Base-by-base conservation (phyloP, 2,113 vertebrate genomes). In the Aramus guarauna region DNA sequence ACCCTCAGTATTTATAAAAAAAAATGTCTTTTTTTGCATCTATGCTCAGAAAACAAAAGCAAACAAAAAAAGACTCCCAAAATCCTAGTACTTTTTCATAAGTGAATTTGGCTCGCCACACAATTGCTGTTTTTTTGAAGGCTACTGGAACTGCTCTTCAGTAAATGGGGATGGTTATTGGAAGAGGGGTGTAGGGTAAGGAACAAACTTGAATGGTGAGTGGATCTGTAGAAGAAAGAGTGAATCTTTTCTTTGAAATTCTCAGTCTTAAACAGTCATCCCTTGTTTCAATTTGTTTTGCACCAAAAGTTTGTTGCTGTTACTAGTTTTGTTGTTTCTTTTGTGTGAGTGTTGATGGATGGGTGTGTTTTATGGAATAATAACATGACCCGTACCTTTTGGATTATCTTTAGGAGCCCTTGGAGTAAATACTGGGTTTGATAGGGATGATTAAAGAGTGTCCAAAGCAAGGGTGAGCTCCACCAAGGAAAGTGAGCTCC, bases 401-500 rank as follows among this genome's bases (percentile, higher is more conserved):
- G 45, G 36, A 64, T 83, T 74, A 55, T 81, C n/a, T 94, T 94
- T 81, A 78, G 88, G 36, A 89, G 24, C 11, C 37, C 22, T 85
- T 91, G 76, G 66, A 92, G 27, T 37, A 79, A 87, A 91, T 89
- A 7, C 36, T 85, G 27, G 0, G 50, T 48, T 53, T 66, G 37
- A 20, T 72, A 69, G 23, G 15, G 26, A 17, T 71, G 55, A 87
- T 56, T 67, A 41, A 92, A 63, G 24, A 58, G 32, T 48, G 45
- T 43, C 56, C 36, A 63, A 76, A 89, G 48, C 9, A 74, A 87
- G 6, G 6, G 20, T 52, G 79, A 79, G n/a, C 20, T 79, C n/a
- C 16, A 1, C 15, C 45, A 69, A 67, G 52, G 29, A 37, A 37
- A 27, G 6, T 8, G 63, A 91, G 30, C 20, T 75, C n/a, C 63